Conservation (phyloP, 2,113 vertebrate genomes). For the Melanotaenia duboulayi region DNA sequence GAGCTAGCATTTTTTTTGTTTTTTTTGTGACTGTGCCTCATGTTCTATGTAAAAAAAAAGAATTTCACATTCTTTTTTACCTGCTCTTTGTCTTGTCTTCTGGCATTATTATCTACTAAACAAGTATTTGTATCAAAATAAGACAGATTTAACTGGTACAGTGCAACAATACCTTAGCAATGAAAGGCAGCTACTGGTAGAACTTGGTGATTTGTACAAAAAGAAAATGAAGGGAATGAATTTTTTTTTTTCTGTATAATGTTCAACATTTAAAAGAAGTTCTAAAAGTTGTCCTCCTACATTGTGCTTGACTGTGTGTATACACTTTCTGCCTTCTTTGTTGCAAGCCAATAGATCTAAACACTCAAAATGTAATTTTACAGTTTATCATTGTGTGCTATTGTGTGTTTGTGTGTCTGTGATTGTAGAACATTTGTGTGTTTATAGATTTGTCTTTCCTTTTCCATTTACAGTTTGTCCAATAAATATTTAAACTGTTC, state of each 20-base stretch:
- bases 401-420: background rate
- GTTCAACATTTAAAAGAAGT: constrained; percentile 2
- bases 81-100: constrained; percentile 50
- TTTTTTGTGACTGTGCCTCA: background rate
- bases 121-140: constrained; percentile 75
- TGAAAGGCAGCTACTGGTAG: constrained; percentile 43
- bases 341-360: constrained; percentile 1
- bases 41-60: too few species aligned
- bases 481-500: constrained; percentile 10
- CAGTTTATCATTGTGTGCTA: background rate
- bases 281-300: constrained; percentile 8
- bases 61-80: constrained; percentile 46
- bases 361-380: background rate
- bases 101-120: constrained; percentile 69
- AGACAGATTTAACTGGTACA: constrained; percentile 44
- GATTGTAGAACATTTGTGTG: background rate
- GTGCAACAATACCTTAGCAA: constrained; percentile 22
- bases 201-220: constrained; percentile 51
- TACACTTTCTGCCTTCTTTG: constrained; percentile 20
- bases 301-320: background rate
- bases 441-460: background rate
- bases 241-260: constrained; percentile 1
- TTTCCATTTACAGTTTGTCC: background rate
- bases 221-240: constrained; percentile 4
- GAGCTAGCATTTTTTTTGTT: too few species aligned